Evolutionary conservation across 2,113 vertebrate genomes (phyloP), one percentile per base, ranked within the genome.

Genomic region (Gambusia affinis): DNA sequence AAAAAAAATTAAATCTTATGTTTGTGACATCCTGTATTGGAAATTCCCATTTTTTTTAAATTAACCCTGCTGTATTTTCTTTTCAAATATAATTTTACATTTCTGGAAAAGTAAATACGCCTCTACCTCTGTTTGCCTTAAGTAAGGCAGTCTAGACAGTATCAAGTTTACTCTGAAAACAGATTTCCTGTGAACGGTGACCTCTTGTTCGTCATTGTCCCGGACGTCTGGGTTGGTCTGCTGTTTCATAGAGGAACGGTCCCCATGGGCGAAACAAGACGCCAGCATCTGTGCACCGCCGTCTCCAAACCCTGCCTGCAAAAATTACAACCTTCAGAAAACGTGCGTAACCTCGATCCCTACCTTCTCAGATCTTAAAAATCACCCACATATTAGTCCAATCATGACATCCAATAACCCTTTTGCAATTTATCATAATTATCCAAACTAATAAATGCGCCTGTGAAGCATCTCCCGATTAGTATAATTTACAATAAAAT

Each of bases 151-250:
- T 47, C 64, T 57, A 63, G 31, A 42, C 14, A 57, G 54, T 60
- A 67, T 84, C 8, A 29, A 3, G 15, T 82, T 87, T 80, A 85
- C 70, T 33, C 28, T 31, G 47, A 57, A 60, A 67, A 75, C 64
- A 73, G 67, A 30, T 24, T 51, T 47, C 51, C 70, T 83, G 85
- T 67, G 35, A 70, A 83, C 77, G 83, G 79, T 67, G 65, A 63
- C 17, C 28, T 67, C 70, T 75, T 28, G 57, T 66, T 54, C 72
- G 27, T 63, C 37, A 8, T 67, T 12, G 69, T 69, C 67, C 42
- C 7, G 2, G 60, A 28, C 77, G 63, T 64, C 70, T 66, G 28
- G 74, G 51, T 65, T 51, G 5, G 37, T 62, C 69, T 54, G 72
- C 80, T 64, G 60, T 62, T 67, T 72, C 64, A 76, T 54, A 51